Evolutionary conservation across 2,888 invertebrate species (phyloP).

Genomic region (Gibbula magus): DNA sequence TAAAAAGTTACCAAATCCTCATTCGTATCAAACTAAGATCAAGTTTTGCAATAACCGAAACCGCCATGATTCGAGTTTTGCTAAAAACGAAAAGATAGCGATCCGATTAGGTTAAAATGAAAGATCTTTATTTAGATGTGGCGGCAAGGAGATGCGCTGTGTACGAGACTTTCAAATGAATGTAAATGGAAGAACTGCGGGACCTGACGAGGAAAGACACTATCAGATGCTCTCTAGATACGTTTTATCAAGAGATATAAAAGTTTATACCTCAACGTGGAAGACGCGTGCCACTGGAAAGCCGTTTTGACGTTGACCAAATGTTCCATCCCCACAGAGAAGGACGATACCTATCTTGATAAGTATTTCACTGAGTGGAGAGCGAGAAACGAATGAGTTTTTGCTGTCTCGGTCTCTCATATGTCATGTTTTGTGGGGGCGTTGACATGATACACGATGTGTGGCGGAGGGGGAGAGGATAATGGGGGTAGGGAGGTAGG

Average conservation of each 20-base stretch:
- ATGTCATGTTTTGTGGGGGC: constrained; percentile 9
- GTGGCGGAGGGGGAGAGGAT: neutral
- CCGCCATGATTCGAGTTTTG: neutral
- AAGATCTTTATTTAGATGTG: constrained; percentile 22
- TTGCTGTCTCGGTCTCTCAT: neutral
- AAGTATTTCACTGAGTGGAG: constrained; percentile 13
- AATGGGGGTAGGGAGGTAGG: neutral
- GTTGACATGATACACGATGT: neutral
- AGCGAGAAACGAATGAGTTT: constrained; percentile 6
- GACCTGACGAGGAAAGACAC: neutral
- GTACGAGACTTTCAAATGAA: neutral
- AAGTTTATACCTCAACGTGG: constrained; percentile 14
- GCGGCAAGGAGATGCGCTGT: neutral
- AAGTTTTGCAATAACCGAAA: neutral
- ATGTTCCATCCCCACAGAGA: neutral
- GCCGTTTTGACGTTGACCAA: constrained; percentile 17
- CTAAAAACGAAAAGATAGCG: neutral
- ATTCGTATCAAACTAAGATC: constrained; percentile 6
- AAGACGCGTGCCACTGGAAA: neutral
- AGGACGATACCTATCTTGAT: constrained; percentile 9
- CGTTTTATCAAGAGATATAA: constrained; percentile 27
- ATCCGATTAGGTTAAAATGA: constrained; percentile 15
- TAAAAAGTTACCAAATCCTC: neutral
- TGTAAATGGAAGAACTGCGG: constrained; percentile 9
- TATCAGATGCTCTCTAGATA: constrained; percentile 25